Evolutionary conservation across 2,888 invertebrate species (phyloP).

Genomic region (Gonocerus acuteangulatus): DNA sequence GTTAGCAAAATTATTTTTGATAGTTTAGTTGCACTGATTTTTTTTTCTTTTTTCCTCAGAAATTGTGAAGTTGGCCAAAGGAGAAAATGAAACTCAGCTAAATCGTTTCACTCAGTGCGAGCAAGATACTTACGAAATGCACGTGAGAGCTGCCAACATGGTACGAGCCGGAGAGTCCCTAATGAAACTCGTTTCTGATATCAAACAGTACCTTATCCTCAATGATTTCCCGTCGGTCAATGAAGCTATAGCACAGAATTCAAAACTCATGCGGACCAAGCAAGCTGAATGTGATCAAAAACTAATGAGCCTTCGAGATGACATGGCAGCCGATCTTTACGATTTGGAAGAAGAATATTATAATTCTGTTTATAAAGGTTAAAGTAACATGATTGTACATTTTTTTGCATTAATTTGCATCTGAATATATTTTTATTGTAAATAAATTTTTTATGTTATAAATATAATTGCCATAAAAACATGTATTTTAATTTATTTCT

Average conservation of each 20-base stretch:
- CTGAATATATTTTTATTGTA: too few species aligned
- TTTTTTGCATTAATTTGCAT: too few species aligned
- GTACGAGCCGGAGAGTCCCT: constrained; percentile 93
- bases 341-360: constrained; percentile 91
- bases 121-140: constrained; percentile 94
- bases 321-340: constrained; percentile 88
- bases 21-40: background rate
- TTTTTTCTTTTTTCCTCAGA: constrained; percentile 52
- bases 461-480: too few species aligned
- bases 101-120: constrained; percentile 86
- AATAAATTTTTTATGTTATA: too few species aligned
- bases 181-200: constrained; percentile 93
- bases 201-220: constrained; percentile 93
- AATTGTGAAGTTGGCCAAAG: constrained; percentile 79
- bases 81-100: constrained; percentile 85
- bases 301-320: constrained; percentile 82
- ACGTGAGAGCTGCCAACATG: constrained; percentile 92
- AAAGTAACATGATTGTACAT: background rate
- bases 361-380: constrained; percentile 65
- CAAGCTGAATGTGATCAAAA: constrained; percentile 91
- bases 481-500: too few species aligned
- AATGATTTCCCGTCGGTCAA: constrained; percentile 98
- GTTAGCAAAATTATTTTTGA: background rate
- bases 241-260: constrained; percentile 91
- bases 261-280: constrained; percentile 77